Base-by-base conservation (phyloP, 2,113 vertebrate genomes). In the Rhizomys pruinosus region DNA sequence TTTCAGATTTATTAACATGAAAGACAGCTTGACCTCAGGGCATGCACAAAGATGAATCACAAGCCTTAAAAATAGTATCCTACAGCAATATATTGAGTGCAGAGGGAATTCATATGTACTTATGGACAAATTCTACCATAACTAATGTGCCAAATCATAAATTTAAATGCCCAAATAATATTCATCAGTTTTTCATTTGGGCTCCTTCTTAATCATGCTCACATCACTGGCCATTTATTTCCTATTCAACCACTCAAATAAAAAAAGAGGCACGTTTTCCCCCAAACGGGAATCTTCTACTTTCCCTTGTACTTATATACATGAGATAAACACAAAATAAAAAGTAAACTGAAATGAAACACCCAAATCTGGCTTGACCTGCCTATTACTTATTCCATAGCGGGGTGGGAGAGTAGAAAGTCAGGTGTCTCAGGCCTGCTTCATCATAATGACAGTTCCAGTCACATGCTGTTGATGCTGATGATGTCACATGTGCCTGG, bases 151-250 rank as follows among this genome's bases (percentile, higher is more conserved):
- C 47, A 78, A 87, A 84, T 90, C 59, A 95, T 82, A 93, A 93
- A 72, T 96, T 91, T 92, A 97, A 96, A 89, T 94, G 89, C 10
- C 71, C 20, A 89, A 87, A 93, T 94, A 66, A 32, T 73, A 87
- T 89, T 95, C 42, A 87, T 93, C 88, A 37, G 74, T 69, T 94
- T 97, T 96, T 91, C n/a, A 92, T 89, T 94, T 86, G 90, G 63
- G 27, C 64, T 80, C 82, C 71, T 93, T 95, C 27, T 90, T 94
- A 95, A 96, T 92, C 72, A 91, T 93, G 95, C 2, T 82, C 37
- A 69, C 72, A 19, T 17, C 57, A 52, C 13, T 79, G 2, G 44
- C 13, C 63, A 71, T 87, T 90, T 13, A 64, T 93, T 72, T 84
- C 89, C 42, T 52, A 3, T 85, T 76, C 52, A 92, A 15, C 47